Conservation (phyloP, 2,113 vertebrate species). For the Tychaedon coryphoeus region DNA sequence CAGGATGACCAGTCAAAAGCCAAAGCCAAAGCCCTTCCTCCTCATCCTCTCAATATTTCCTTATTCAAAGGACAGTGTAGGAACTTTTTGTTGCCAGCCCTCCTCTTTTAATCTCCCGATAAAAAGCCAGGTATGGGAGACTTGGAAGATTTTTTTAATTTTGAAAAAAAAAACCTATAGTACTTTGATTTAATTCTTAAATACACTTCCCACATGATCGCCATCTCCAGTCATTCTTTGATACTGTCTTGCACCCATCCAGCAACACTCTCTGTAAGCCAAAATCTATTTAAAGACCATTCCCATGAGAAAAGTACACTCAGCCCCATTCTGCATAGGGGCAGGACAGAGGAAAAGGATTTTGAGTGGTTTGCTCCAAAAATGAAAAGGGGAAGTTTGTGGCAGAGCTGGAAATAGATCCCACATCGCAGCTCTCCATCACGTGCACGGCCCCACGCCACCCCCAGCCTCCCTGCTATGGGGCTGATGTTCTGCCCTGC, state of each 20-base stretch:
- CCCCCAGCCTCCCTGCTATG: not conserved
- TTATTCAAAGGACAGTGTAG: not conserved
- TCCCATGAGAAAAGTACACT: not conserved
- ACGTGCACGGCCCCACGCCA: fast-evolving
- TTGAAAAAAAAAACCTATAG: not conserved
- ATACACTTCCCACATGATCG: not conserved
- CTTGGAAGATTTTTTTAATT: not conserved
- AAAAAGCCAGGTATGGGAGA: not conserved
- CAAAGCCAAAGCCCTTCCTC: not conserved
- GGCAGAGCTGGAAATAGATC: constrained; percentile 4
- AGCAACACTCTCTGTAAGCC: not conserved
- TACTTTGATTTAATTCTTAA: not conserved
- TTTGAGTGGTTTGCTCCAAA: not conserved
- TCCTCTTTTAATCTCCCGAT: not conserved
- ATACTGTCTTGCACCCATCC: not conserved
- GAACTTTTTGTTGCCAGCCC: not conserved
- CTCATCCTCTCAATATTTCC: not conserved
- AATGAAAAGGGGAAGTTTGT: not conserved
- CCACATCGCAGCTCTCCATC: not conserved
- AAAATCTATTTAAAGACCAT: not conserved
- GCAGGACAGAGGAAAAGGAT: not conserved
- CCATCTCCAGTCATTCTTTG: not conserved
- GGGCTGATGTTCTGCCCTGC: not conserved
- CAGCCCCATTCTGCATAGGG: not conserved
- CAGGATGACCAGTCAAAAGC: not conserved